Conservation (phyloP, 2,888 invertebrate genomes). For the Stegana nigrithorax region DNA sequence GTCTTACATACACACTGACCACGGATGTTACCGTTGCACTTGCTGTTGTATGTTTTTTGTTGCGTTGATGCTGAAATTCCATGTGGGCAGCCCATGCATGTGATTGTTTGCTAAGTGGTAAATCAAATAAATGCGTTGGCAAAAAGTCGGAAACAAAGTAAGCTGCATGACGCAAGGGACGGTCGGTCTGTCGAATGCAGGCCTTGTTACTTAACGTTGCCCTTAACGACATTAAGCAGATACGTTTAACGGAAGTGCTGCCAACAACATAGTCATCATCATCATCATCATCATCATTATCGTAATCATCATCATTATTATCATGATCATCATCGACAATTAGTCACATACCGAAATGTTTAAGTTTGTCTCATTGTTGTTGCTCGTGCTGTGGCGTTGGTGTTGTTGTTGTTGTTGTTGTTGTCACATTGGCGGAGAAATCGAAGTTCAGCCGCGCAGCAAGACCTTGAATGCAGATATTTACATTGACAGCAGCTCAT, state of each 20-base stretch:
- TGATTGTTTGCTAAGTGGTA: constrained; percentile 8
- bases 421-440: constrained; percentile 46
- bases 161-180: too few relatives aligned
- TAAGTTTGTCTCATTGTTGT: constrained; percentile 13
- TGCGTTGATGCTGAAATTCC: constrained; percentile 18
- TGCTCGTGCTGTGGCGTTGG: too few relatives aligned
- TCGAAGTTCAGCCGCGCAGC: constrained; percentile 44
- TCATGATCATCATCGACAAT: too few relatives aligned
- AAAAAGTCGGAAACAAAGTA: too few relatives aligned
- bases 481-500: background rate
- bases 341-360: too few relatives aligned
- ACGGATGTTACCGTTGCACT: constrained; percentile 26
- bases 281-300: too few relatives aligned
- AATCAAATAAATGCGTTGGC: constrained; percentile 16
- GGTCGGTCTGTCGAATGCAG: too few relatives aligned
- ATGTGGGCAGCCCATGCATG: too few relatives aligned
- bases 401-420: constrained; percentile 31
- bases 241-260: too few relatives aligned
- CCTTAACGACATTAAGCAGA: too few relatives aligned
- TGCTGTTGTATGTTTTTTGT: constrained; percentile 24
- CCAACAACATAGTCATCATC: too few relatives aligned
- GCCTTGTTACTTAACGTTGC: background rate
- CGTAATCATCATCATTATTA: too few relatives aligned
- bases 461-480: constrained; percentile 50
- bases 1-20: constrained; percentile 40